Conservation (phyloP, 2,113 vertebrate species). For the Melospiza georgiana region DNA sequence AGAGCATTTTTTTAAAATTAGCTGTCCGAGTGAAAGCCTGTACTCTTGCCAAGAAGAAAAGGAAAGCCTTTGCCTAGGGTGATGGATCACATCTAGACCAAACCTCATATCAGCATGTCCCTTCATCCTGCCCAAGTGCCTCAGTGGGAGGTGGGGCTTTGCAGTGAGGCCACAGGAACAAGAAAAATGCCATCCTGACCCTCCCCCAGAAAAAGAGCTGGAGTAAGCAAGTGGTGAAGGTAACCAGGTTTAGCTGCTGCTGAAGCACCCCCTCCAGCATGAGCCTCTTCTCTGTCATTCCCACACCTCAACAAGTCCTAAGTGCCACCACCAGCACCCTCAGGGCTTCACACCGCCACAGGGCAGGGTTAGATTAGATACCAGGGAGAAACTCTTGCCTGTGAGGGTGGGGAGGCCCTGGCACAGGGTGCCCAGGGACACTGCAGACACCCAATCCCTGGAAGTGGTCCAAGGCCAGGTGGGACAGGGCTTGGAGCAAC, state of each 20-base stretch:
- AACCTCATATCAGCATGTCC: fast-evolving
- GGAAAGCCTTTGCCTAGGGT: background rate
- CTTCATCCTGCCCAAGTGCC: background rate
- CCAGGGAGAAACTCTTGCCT: background rate
- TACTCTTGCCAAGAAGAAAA: background rate
- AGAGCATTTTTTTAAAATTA: background rate
- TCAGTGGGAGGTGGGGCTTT: background rate
- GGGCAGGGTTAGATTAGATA: background rate
- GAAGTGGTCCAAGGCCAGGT: background rate
- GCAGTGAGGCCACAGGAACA: background rate
- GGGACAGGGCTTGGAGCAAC: background rate
- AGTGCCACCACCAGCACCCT: fast-evolving
- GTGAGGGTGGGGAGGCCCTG: background rate
- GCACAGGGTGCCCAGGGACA: background rate
- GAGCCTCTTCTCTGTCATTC: background rate
- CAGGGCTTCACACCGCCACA: background rate
- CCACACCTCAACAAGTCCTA: background rate
- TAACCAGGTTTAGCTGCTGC: background rate
- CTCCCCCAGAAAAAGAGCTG: fast-evolving
- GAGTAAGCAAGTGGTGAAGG: background rate
- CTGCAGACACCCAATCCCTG: fast-evolving
- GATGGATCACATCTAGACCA: background rate
- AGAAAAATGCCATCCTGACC: background rate
- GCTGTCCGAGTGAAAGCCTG: background rate
- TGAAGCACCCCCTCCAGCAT: background rate